Evolutionary conservation across 2,888 invertebrate genomes (phyloP), one percentile per base, ranked within the genome.

Genomic region (Eledone cirrhosa): DNA sequence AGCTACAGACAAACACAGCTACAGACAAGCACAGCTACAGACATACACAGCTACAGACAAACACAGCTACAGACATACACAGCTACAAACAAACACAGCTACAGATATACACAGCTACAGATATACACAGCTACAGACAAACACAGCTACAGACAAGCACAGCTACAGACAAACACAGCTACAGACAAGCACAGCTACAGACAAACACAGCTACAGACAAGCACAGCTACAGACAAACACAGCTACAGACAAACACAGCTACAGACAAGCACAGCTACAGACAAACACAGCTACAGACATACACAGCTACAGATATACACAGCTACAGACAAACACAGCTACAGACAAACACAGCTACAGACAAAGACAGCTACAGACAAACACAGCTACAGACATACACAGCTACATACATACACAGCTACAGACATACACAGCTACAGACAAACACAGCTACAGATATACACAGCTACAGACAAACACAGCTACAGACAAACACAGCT

Each of bases 361-460:
- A n/a, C n/a, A n/a, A n/a, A n/a, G n/a, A 2, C 11, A 41, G 1
- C 5, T 5, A 41, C 3, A 1, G 0, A 11, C 41, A 8, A 8
- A 11, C 11, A 41, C 11, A 41, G 8, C 11, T 41, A 96, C 95
- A n/a, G n/a, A n/a, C n/a, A n/a, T n/a, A n/a, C n/a, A n/a, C n/a
- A n/a, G n/a, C n/a, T n/a, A n/a, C n/a, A n/a, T n/a, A n/a, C n/a
- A n/a, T n/a, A n/a, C n/a, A 2, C 11, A 41, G 1, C 5, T 5
- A 41, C 3, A 1, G 0, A 11, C 41, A 8, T 41, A 11, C 11
- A 41, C 11, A 41, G 8, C 11, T 41, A 96, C 95, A n/a, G n/a
- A n/a, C n/a, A n/a, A n/a, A n/a, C n/a, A 2, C 11, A 41, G 1
- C 5, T 5, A 41, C 3, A 1, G 0, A 11, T 11, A 8, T 41